phyloP scores from a whole-genome alignment of 2,113 vertebrate species.

The Tetrao urogallus region DNA sequence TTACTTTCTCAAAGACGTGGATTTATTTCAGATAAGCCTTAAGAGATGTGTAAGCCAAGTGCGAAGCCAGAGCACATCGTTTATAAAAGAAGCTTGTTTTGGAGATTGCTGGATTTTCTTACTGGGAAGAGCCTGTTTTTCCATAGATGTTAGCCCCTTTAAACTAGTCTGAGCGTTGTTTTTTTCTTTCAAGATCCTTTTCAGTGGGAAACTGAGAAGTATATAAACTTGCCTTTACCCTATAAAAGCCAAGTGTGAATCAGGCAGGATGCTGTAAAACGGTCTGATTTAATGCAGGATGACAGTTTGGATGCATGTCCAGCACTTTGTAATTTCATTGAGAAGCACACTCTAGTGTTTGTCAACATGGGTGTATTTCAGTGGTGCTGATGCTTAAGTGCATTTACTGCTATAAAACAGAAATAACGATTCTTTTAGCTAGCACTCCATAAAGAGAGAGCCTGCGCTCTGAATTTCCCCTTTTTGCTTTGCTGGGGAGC shows the following conservation, averaged over 20 bases:
- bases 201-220: background rate
- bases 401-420: background rate
- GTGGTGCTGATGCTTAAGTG: background rate
- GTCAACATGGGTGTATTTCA: background rate
- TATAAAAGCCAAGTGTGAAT: conserved; percentile 30
- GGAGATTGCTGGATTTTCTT: background rate
- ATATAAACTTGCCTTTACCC: background rate
- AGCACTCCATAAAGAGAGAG: background rate
- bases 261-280: conserved; percentile 1
- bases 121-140: background rate
- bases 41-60: conserved; percentile 13
- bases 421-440: background rate
- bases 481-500: background rate
- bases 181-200: background rate
- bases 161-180: background rate
- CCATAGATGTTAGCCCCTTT: background rate
- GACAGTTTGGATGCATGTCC: background rate
- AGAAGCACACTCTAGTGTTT: background rate
- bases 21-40: conserved; percentile 11
- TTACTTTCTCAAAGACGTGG: background rate
- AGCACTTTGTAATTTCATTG: background rate
- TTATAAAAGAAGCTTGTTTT: background rate
- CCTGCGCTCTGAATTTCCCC: background rate
- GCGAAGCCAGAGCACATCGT: background rate
- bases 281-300: conserved; percentile 14